Evolutionary conservation across 2,888 invertebrate species (phyloP).

Genomic region (Ischnura elegans): DNA sequence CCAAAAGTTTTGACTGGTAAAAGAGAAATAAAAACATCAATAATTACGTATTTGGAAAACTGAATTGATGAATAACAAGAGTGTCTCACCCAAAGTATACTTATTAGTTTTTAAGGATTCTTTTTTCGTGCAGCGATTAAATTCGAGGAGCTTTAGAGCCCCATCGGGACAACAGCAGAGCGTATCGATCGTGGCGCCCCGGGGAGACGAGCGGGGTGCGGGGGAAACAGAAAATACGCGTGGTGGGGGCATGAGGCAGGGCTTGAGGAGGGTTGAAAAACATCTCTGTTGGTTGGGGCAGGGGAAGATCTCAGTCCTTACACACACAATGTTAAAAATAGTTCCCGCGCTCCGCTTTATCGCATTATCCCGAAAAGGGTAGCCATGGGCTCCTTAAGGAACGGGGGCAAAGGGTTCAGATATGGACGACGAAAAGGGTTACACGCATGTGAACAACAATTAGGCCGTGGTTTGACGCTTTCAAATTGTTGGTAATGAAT

Average conservation of each 20-base stretch:
- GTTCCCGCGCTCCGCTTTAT: constrained; percentile 60
- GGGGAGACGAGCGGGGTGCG: neutral
- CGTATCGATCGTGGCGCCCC: constrained; percentile 38
- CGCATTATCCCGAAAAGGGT: constrained; percentile 58
- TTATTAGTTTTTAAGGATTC: neutral
- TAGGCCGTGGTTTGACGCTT: too few species aligned
- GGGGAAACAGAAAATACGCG: neutral
- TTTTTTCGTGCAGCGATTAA: constrained; percentile 42
- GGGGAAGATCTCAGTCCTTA: neutral
- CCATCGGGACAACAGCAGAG: constrained; percentile 22
- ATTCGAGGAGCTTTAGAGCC: constrained; percentile 40
- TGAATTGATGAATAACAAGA: neutral
- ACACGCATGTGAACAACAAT: neutral
- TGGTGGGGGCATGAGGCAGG: neutral
- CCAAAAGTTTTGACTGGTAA: neutral
- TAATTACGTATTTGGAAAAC: neutral
- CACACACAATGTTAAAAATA: constrained; percentile 61
- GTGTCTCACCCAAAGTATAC: neutral
- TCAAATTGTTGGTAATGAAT: too few species aligned
- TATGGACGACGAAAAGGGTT: neutral
- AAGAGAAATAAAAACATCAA: neutral
- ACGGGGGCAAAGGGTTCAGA: neutral
- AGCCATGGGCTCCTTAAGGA: constrained; percentile 13
- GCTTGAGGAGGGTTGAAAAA: neutral
- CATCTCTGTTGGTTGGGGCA: neutral